Percentiles rank a stretch among this genome's conserved stretches.
Conservation (phyloP, 2,888 invertebrate genomes). For the Caenorhabditis japonica region DNA sequence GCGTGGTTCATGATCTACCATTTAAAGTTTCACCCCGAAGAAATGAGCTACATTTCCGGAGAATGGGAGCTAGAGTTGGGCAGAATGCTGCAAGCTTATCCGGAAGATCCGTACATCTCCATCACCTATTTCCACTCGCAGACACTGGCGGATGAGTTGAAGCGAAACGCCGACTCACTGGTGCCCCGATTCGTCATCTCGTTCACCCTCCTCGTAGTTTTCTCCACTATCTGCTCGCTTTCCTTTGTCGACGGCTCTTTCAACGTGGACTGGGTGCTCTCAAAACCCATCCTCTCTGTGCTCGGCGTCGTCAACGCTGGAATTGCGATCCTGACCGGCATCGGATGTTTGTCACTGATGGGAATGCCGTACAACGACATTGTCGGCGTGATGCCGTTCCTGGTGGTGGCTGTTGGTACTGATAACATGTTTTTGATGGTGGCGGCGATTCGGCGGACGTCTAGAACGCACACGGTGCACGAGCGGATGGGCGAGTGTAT, state of each 20-base stretch:
- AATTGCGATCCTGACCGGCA: constrained; percentile 90
- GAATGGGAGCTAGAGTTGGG: constrained; percentile 75
- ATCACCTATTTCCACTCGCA: constrained; percentile 80
- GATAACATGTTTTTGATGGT: constrained; percentile 96
- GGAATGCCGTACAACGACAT: constrained; percentile 94
- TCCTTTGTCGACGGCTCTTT: constrained; percentile 91
- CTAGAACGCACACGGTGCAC: constrained; percentile 80
- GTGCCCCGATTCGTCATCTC: constrained; percentile 74
- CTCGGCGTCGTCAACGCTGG: constrained; percentile 91
- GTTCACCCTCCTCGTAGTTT: constrained; percentile 72
- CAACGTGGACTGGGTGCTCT: constrained; percentile 80
- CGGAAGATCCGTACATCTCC: constrained; percentile 70
- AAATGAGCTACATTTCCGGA: constrained; percentile 75
- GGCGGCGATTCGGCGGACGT: constrained; percentile 91
- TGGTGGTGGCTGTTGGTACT: constrained; percentile 95
- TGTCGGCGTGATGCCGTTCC: constrained; percentile 92
- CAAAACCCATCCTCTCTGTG: constrained; percentile 91
- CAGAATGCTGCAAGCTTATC: constrained; percentile 62
- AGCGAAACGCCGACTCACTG: constrained; percentile 88
- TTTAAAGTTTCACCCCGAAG: constrained; percentile 73
- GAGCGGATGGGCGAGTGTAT: constrained; percentile 82
- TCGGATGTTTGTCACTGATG: constrained; percentile 89
- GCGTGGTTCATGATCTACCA: constrained; percentile 77
- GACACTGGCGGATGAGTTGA: constrained; percentile 91
- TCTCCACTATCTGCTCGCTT: constrained; percentile 74